These are phyloP conservation scores for Nomada lathburiana DNA, from an alignment of 2,888 invertebrate genomes.

Conservation along the genomic window DNA sequence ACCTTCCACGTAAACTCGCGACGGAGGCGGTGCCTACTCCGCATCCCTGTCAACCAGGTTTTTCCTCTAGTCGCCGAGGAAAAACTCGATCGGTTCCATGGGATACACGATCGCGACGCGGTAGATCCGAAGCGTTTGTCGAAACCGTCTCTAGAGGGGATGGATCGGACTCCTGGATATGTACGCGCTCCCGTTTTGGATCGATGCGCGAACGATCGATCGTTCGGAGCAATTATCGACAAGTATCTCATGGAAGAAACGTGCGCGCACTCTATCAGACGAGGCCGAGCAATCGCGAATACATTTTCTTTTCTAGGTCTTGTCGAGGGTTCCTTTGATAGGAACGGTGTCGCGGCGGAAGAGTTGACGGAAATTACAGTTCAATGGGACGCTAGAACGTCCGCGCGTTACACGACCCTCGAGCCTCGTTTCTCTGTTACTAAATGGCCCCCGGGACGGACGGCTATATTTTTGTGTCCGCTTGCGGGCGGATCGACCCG, in stretches of 20 bases:
- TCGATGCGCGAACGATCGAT: constrained; percentile 44
- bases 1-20: constrained; percentile 54
- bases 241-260: constrained; percentile 29
- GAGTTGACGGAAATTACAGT: too few species aligned
- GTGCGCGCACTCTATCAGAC: neutral
- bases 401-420: too few species aligned
- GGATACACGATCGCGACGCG: constrained; percentile 58
- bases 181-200: constrained; percentile 57
- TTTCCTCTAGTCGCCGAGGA: constrained; percentile 56
- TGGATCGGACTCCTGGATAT: neutral
- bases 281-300: neutral
- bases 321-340: neutral
- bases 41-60: constrained; percentile 48
- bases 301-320: neutral
- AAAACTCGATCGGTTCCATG: constrained; percentile 69
- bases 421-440: too few species aligned
- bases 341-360: neutral
- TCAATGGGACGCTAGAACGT: too few species aligned
- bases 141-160: constrained; percentile 54
- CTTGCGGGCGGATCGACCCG: too few species aligned
- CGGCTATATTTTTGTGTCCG: too few species aligned
- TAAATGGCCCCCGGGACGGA: too few species aligned
- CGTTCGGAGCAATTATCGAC: constrained; percentile 64
- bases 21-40: constrained; percentile 45
- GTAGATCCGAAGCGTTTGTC: constrained; percentile 69